phyloP scores from a whole-genome alignment of 2,888 invertebrate genomes.

The Acheta domesticus region DNA sequence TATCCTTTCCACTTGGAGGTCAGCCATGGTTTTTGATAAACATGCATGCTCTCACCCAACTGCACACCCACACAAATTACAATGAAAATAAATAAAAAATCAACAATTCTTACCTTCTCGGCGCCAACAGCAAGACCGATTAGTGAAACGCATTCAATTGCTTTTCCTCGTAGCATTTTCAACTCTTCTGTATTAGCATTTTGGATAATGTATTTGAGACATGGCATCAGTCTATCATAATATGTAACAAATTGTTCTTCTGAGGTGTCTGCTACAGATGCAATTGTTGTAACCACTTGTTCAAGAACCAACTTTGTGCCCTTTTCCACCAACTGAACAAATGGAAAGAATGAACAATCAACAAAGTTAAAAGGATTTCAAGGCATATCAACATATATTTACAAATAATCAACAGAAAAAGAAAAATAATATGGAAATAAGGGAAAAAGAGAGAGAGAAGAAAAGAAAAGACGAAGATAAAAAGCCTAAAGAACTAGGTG shows the following conservation, averaged over 20 bases:
- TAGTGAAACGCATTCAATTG: slow-evolving; percentile 97
- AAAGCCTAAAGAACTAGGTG: too few relatives aligned
- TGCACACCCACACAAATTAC: too few relatives aligned
- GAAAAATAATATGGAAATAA: too few relatives aligned
- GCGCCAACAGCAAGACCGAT: slow-evolving; percentile 67
- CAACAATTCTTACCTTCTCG: slow-evolving; percentile 44
- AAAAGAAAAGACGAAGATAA: too few relatives aligned
- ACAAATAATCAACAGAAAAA: too few relatives aligned
- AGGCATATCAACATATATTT: not conserved
- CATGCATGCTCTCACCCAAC: too few relatives aligned
- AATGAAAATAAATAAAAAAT: too few relatives aligned
- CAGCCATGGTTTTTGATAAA: too few relatives aligned
- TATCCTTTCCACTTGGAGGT: too few relatives aligned
- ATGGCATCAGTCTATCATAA: slow-evolving; percentile 92
- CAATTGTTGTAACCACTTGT: slow-evolving; percentile 97
- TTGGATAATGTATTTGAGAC: slow-evolving; percentile 93
- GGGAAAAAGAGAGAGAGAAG: not conserved
- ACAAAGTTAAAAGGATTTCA: not conserved
- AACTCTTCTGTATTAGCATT: slow-evolving; percentile 86
- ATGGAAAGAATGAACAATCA: not conserved
- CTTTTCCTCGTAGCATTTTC: slow-evolving; percentile 91
- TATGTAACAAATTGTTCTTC: slow-evolving; percentile 93
- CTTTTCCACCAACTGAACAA: slow-evolving; percentile 71
- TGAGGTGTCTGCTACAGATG: slow-evolving; percentile 96
- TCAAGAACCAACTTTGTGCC: slow-evolving; percentile 95